phyloP scores from a whole-genome alignment of 1,140 invertebrate genomes.

The Rhopalosiphum maidis region DNA sequence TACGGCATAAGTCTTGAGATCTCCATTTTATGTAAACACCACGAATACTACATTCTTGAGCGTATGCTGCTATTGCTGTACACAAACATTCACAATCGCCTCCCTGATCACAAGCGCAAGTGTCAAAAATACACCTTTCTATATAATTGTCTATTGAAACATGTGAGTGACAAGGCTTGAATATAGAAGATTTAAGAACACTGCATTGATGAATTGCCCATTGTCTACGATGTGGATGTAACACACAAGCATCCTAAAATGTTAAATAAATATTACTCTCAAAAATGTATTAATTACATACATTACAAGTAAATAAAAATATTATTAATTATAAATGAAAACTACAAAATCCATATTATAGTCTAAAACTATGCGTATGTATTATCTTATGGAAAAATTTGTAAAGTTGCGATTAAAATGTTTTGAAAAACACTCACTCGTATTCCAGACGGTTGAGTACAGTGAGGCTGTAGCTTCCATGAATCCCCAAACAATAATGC shows the following conservation, averaged over 20 bases:
- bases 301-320: background rate
- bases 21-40: conserved; percentile 81
- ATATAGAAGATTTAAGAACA: conserved; percentile 73
- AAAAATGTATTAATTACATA: background rate
- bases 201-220: conserved; percentile 81
- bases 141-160: conserved; percentile 75
- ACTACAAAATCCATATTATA: background rate
- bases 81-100: conserved; percentile 90
- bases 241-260: conserved; percentile 72
- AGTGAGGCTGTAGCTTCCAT: conserved; percentile 83
- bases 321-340: background rate
- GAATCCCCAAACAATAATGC: conserved; percentile 82
- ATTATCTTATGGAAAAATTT: background rate
- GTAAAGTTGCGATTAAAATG: background rate
- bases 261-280: background rate
- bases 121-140: conserved; percentile 76
- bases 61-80: conserved; percentile 85
- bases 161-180: conserved; percentile 79
- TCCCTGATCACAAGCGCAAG: conserved; percentile 86
- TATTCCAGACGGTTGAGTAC: conserved; percentile 67
- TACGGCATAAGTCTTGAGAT: conserved; percentile 80
- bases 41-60: conserved; percentile 77
- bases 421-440: conserved; percentile 61
- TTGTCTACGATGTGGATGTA: conserved; percentile 75
- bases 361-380: background rate